Base-by-base conservation (phyloP, 2,888 invertebrate genomes). In the Ditula angustiorana region DNA sequence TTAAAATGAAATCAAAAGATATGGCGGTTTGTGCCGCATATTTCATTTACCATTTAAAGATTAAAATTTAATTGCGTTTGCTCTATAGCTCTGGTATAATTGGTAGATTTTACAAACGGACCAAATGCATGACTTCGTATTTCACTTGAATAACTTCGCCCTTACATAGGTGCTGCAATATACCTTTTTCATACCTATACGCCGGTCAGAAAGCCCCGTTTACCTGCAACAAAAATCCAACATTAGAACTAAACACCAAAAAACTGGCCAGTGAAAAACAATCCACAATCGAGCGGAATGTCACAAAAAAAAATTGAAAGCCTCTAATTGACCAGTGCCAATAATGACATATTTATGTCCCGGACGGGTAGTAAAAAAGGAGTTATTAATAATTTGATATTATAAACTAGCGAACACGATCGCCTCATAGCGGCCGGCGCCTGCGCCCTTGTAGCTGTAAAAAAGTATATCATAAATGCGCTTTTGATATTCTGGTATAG, bases 261-360 rank as follows among this genome's bases (percentile, higher is more conserved):
- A 7, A 13, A 35, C 35, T 53, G 35, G 53, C 35, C 13, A 35
- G 2, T 24, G 19, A 37, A 49, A 62, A 57, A 50, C 55, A 47
- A 24, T 47, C n/a, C 56, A 21, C 41, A 33, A 4, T 44, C 21
- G 24, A 10, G 30, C 26, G 44, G 56, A 50, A 62, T 41, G 37
- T 13, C 49, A 26, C n/a, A 26, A 5, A 16, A 57, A 50, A 55
- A 60, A 64, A 30, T n/a, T n/a, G 2, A 8, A n/a, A 23, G 33
- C 4, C 35, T 57, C 67, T 90, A 89, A 91, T 90, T 90, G 90
- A 85, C 76, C 80, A 83, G 89, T 83, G 89, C 79, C 84, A 87
- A 87, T 87, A 87, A 89, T 86, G 88, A 87, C 87, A 90, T 90
- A 87, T 88, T 89, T 88, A 88, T 88, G 82, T 80, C 71, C 55